These are phyloP conservation scores for Scolopax bukidnonensis DNA, from an alignment of 2,797 vertebrate species.

Conservation along the genomic window DNA sequence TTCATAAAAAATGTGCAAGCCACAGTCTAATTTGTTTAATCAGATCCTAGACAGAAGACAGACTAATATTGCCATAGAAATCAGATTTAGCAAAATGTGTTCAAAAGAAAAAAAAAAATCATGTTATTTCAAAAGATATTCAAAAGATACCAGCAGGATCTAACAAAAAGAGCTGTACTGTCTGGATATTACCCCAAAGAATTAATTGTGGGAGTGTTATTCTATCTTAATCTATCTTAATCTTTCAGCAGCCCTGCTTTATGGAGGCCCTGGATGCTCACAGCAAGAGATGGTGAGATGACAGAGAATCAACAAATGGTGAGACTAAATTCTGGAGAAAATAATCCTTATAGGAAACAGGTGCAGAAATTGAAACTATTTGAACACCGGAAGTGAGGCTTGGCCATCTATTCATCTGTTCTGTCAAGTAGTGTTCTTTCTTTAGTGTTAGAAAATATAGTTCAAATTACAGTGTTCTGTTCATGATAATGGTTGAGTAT, in stretches of 20 bases:
- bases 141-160: not conserved
- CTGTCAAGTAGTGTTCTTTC: not conserved
- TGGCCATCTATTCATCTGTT: not conserved
- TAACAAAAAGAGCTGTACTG: not conserved
- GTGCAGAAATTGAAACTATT: not conserved
- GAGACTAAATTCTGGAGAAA: constrained; percentile 2
- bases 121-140: not conserved
- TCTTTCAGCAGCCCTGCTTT: constrained; percentile 62
- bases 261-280: constrained; percentile 81
- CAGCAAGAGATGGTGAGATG: constrained; percentile 35
- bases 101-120: not conserved
- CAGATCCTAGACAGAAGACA: not conserved
- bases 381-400: not conserved
- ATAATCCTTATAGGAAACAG: not conserved
- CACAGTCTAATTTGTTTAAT: not conserved
- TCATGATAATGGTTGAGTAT: not conserved
- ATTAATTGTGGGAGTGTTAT: not conserved
- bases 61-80: not conserved
- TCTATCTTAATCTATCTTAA: not conserved
- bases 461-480: not conserved
- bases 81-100: not conserved
- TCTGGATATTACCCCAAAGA: not conserved
- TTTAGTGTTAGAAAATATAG: not conserved
- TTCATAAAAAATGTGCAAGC: not conserved
- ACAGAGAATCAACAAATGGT: constrained; percentile 25